Base-by-base conservation (phyloP, 53 echinoderm and acorn worm species). In the Holothuria leucospilota region DNA sequence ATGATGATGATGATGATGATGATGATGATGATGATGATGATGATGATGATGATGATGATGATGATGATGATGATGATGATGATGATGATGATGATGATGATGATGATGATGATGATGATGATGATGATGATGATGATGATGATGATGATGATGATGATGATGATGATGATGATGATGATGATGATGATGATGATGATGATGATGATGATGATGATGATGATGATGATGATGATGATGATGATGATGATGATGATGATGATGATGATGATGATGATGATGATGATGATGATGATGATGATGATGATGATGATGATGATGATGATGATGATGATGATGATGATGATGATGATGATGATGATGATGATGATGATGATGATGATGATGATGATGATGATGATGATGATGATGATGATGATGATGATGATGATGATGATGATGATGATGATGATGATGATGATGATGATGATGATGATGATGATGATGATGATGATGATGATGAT, bases 181-280 rank as follows among this genome's bases (percentile, higher is more conserved):
- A 15, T 21, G 62, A 61, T 61, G 62, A 61, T 61, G 62, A 61
- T 61, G 21, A 61, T 61, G 62, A 61, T 61, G 62, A 15, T 21
- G 62, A 61, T 61, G 62, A 61, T 61, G 62, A 61, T 61, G 21
- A 61, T 61, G 62, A 61, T 61, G 62, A 15, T 21, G 62, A 61
- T 21, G 62, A 61, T 61, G 62, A 61, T 21, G 62, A 61, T 61
- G 62, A 61, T 61, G 62, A 61, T 21, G 62, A 61, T 21, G 62
- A 61, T 61, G 62, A 61, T 21, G 62, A 61, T 61, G 62, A 61
- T 61, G 62, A 61, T 21, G 62, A 61, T 21, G 62, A 61, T 61
- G 62, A 61, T 21, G 62, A 61, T 61, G 62, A 61, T 61, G 62
- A 61, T 21, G 62, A 61, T 21, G 62, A 61, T 61, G 62, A 61